Evolutionary conservation across 37 sponge, comb jelly and placozoan species (phyloP).

Genomic region (Halisarca cf. caerulea): DNA sequence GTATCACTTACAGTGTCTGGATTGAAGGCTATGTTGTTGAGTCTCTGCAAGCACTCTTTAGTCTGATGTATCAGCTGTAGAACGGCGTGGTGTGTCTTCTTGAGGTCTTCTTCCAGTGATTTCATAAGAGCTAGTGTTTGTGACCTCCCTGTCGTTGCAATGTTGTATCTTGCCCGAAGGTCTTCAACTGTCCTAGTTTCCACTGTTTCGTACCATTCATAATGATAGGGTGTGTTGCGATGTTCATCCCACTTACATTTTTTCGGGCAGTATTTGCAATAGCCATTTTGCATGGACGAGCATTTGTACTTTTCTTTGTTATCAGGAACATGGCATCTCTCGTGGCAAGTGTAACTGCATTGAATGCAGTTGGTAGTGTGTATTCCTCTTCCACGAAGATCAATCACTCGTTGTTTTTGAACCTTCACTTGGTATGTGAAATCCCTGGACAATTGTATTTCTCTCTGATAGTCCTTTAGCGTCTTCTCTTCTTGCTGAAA

Average conservation of each 20-base stretch:
- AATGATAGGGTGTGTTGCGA: not conserved
- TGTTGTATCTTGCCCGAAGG: not conserved
- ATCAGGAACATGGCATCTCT: not conserved
- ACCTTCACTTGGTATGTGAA: not conserved
- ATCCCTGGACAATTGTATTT: conserved; percentile 7
- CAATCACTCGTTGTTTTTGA: not conserved
- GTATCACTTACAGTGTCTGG: not conserved
- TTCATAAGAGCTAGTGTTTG: not conserved
- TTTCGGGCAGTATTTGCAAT: conserved; percentile 1
- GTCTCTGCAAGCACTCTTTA: not conserved
- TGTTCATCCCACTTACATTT: conserved; percentile 16
- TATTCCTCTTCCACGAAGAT: not conserved
- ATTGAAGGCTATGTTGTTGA: conserved; percentile 15
- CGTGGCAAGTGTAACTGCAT: conserved; percentile 32
- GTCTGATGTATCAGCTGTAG: too few species aligned
- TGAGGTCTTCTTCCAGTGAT: not conserved
- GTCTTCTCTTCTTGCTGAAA: conserved; percentile 13
- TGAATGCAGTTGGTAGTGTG: conserved; percentile 17
- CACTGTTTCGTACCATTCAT: not conserved
- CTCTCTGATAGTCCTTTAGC: conserved; percentile 36
- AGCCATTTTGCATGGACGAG: conserved; percentile 6
- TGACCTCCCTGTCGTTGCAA: not conserved
- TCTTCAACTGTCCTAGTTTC: conserved; percentile 8
- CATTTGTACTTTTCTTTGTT: conserved; percentile 13
- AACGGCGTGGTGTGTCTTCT: not conserved